phyloP scores from a whole-genome alignment of 2,797 vertebrate genomes.

The Trichosurus vulpecula region DNA sequence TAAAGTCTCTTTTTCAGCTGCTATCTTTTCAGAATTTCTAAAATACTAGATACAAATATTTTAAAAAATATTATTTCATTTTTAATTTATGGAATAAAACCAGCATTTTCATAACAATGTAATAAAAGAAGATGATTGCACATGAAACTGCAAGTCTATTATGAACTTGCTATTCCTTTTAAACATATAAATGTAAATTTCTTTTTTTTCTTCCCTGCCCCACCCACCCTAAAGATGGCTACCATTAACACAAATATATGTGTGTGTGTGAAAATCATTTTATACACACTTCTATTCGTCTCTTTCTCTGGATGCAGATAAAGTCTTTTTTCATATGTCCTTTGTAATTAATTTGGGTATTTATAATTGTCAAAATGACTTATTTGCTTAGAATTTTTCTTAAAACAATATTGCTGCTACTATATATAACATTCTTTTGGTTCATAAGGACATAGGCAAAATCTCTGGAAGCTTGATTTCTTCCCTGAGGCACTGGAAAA shows the following conservation, averaged over 20 bases:
- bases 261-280: neutral
- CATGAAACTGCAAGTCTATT: neutral
- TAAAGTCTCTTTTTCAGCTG: neutral
- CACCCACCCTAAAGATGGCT: neutral
- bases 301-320: neutral
- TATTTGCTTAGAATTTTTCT: neutral
- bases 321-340: neutral
- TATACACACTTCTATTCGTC: neutral
- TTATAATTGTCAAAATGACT: neutral
- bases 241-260: neutral
- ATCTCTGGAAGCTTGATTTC: neutral
- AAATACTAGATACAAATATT: neutral
- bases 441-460: neutral
- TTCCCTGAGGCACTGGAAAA: neutral
- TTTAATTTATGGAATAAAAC: neutral
- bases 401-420: neutral
- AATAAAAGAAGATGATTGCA: neutral
- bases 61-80: neutral
- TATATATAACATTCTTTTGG: neutral
- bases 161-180: neutral
- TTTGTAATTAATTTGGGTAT: neutral
- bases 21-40: neutral
- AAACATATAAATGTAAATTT: neutral
- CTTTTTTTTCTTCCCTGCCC: neutral
- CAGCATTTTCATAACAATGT: neutral